Evolutionary conservation across 2,797 vertebrate genomes (phyloP), one percentile per base, ranked within the genome.

Genomic region (Leptoclinus maculatus): DNA sequence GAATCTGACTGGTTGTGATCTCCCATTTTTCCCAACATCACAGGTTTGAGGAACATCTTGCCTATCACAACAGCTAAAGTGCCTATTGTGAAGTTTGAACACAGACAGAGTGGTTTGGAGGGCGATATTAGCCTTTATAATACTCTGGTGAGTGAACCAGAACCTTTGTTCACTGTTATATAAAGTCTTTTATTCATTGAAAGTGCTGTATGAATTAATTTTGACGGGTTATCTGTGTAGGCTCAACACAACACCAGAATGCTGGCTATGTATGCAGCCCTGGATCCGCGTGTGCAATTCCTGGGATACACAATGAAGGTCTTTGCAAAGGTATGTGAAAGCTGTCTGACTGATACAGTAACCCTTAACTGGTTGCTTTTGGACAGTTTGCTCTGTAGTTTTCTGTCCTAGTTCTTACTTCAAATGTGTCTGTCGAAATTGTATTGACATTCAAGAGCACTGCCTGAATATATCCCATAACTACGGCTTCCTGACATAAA

Each of bases 41-140:
- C 90, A 99, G 98, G 98, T 95, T 92, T 99, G 93, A 97, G 96
- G 93, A 99, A 99, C 91, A 99, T 99, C 92, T 91, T 99, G 95
- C 98, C 98, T 87, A 99, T 99, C 93, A 99, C 98, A 72, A 99
- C 98, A 93, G 98, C 98, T 94, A 99, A 99, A 97, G 98, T 99
- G 95, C 98, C 98, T 95, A 99, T 99, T 47, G 98, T 99, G 78
- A 99, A 99, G 94, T 99, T 99, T 93, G 98, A 99, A 85, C 97
- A 99, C 94, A 94, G 95, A 87, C 94, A 97, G 84, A 99, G 97
- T 80, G 96, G 97, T 34, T 92, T 99, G 90, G 98, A 99, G 92
- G 98, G 97, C 64, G 98, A 99, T 74, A 99, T 99, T 88, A 99
- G 98, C 92, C 96, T 99, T 59, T 99, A 99, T 89, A 99, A 99